Percentiles rank a stretch among this genome's conserved stretches.
phyloP scores from a whole-genome alignment of 2,113 vertebrate species.

The Otis tarda region DNA sequence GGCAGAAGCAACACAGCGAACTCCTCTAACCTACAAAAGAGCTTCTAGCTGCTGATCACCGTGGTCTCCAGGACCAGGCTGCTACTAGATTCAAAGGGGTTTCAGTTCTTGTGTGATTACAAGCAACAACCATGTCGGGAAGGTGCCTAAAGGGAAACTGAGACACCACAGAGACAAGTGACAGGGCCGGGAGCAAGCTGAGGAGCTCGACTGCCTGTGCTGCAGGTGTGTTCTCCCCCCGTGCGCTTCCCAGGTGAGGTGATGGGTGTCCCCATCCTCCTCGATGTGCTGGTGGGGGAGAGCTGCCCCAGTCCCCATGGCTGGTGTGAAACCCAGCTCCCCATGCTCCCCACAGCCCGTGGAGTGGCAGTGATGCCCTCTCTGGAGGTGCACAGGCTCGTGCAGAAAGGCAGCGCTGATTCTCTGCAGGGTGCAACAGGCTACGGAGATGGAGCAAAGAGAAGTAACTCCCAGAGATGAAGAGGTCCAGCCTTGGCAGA shows the following conservation, averaged over 20 bases:
- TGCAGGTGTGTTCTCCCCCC: background rate
- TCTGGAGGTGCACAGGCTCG: no score
- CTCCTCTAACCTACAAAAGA: background rate
- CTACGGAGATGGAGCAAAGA: background rate
- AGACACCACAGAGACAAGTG: background rate
- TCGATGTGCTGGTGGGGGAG: background rate
- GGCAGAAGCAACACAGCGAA: background rate
- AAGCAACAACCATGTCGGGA: rapidly evolving
- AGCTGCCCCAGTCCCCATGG: rapidly evolving
- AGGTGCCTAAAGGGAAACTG: background rate
- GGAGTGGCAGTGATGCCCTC: background rate
- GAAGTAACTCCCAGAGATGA: background rate
- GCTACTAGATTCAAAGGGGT: background rate
- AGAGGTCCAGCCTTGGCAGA: background rate
- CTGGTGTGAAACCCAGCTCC: background rate
- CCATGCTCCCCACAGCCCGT: background rate
- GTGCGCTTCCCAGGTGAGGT: background rate
- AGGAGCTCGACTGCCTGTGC: background rate
- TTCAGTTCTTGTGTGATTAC: background rate
- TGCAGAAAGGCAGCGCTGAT: background rate
- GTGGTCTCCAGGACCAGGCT: background rate
- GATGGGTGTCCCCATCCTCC: background rate
- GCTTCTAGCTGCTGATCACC: background rate
- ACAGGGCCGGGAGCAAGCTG: background rate
- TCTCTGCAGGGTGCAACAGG: background rate